Base-by-base conservation (phyloP, 2,113 vertebrate species). In the Vulpes vulpes region DNA sequence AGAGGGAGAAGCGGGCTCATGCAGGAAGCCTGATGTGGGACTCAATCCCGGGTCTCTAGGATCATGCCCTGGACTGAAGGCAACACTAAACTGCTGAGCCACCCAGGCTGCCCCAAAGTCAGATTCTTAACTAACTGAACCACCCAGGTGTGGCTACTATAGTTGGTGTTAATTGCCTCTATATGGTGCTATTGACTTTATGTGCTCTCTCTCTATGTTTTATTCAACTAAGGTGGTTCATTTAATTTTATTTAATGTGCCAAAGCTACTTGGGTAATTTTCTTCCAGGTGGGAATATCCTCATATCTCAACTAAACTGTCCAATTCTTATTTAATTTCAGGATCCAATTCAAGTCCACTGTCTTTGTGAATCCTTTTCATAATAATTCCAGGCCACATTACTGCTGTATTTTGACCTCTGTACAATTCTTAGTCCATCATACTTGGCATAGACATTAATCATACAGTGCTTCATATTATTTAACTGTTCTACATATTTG, bases 371-470 rank as follows among this genome's bases (percentile, higher is more conserved):
- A 87, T 59, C 20, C 35, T 89, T 78, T 89, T 92, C 27, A 57
- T 64, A 73, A 60, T 20, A 51, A 49, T 93, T 57, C 55, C 20
- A 51, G n/a, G 55, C 30, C 17, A 90, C 9, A n/a, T 73, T 83
- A 12, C 15, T 74, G 73, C n/a, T 94, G 38, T 25, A 90, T 95
- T 90, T 32, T 20, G 53, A 88, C 25, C 35, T 71, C 32, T 49
- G 19, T 62, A 23, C 51, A 32, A 20, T 80, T 94, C n/a, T 57
- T 81, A 19, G 51, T 93, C 64, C 85, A 19, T 23, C 79, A 17
- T 57, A 76, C 35, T 94, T 85, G 94, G 22, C 55, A n/a, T 55
- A n/a, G 19, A 67, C 57, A 91, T 96, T 81, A 96, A 88, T 93
- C 90, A 92, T 7, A 17, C 3, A 64, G 11, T 22, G 3, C 53